These are phyloP conservation scores for Cydia amplana DNA, from an alignment of 1,140 invertebrate species.

Conservation along the genomic window DNA sequence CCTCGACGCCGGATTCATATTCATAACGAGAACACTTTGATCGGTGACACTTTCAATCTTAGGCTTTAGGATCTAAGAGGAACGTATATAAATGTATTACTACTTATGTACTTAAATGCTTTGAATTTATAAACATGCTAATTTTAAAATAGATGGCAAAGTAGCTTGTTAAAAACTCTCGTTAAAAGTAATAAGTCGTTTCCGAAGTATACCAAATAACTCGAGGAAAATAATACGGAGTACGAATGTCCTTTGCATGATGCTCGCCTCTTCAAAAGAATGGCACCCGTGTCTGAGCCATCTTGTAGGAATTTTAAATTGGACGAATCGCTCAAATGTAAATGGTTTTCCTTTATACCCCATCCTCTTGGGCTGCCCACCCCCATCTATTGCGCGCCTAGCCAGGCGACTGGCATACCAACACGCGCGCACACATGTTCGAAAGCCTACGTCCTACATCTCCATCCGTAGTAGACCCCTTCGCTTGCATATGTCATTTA, in stretches of 20 bases:
- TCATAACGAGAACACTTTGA: conserved; percentile 65
- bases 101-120: neutral
- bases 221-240: conserved; percentile 46
- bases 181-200: conserved; percentile 55
- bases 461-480: conserved; percentile 61
- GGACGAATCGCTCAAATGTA: conserved; percentile 81
- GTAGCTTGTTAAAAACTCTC: conserved; percentile 46
- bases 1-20: conserved; percentile 74
- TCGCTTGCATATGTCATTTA: conserved; percentile 66
- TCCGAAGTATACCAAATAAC: conserved; percentile 37
- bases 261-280: conserved; percentile 75
- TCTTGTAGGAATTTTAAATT: conserved; percentile 82
- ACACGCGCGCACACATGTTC: conserved; percentile 68
- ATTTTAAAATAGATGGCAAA: conserved; percentile 11
- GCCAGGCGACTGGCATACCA: conserved; percentile 76
- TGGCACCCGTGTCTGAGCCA: conserved; percentile 79
- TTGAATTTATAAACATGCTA: neutral
- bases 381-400: conserved; percentile 75
- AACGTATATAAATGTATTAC: neutral
- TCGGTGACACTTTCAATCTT: conserved; percentile 50
- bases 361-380: conserved; percentile 71
- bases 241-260: conserved; percentile 64
- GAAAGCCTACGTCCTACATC: conserved; percentile 69
- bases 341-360: conserved; percentile 81
- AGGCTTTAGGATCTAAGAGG: conserved; percentile 38